These are phyloP conservation scores for Lordiphosa fenestrarum DNA, from an alignment of 2,888 invertebrate species.

Conservation along the genomic window DNA sequence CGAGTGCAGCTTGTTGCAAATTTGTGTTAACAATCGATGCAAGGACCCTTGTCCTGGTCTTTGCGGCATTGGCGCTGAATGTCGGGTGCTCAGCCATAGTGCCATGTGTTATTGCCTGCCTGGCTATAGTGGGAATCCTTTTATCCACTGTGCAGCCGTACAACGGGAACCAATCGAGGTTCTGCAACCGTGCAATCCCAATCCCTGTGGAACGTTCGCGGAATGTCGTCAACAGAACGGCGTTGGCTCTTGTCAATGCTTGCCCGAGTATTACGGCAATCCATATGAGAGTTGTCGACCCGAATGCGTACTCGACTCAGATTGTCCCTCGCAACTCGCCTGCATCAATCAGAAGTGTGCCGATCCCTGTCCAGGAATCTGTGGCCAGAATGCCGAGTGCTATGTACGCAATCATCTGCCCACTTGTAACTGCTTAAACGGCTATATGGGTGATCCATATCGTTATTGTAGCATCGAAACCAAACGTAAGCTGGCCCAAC, in stretches of 20 bases:
- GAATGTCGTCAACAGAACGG: conserved; percentile 85
- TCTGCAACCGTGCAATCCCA: conserved; percentile 86
- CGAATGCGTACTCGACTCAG: conserved; percentile 87
- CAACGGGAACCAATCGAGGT: conserved; percentile 76
- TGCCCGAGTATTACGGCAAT: conserved; percentile 87
- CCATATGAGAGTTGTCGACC: conserved; percentile 89
- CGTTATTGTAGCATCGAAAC: conserved; percentile 82
- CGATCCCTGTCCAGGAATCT: conserved; percentile 90
- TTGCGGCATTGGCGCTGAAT: conserved; percentile 87
- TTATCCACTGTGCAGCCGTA: conserved; percentile 81
- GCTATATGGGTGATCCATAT: conserved; percentile 89
- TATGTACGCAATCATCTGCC: conserved; percentile 87
- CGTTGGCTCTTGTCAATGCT: conserved; percentile 87
- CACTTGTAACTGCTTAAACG: conserved; percentile 85
- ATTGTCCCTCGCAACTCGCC: conserved; percentile 86
- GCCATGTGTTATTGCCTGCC: conserved; percentile 87
- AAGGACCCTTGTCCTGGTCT: conserved; percentile 87
- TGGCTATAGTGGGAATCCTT: conserved; percentile 78
- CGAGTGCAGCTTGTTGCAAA: conserved; percentile 85
- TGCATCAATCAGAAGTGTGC: conserved; percentile 87
- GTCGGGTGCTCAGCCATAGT: conserved; percentile 88
- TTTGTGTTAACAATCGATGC: conserved; percentile 89
- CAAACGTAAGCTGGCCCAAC: conserved; percentile 81
- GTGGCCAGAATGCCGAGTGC: conserved; percentile 88
- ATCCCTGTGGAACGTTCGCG: conserved; percentile 91